Base-by-base conservation (phyloP, 1,140 invertebrate species). In the Nebria ingens region DNA sequence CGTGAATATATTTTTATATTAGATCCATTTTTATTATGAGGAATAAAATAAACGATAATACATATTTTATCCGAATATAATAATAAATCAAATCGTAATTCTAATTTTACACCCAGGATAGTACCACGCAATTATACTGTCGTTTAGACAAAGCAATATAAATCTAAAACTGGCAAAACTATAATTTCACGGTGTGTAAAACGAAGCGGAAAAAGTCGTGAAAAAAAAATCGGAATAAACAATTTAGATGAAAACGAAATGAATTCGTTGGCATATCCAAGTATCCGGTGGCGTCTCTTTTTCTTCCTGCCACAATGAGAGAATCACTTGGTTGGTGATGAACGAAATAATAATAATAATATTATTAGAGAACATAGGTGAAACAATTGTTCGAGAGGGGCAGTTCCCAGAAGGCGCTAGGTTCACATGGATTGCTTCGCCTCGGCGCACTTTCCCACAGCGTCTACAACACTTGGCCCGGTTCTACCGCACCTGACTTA, bases 361-460 rank as follows among this genome's bases (percentile, higher is more conserved):
- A 6, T 17, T 17, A 6, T 29, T 29, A 34, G 6, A 11, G 40
- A 4, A 4, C 6, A 45, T 17, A 6, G 40, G 4, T 45, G 40
- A 45, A 45, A 45, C 40, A 45, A 45, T 45, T 9, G 17, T 12
- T 17, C 17, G 54, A 34, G 53, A 38, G 56, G 52, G 49, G 12
- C 17, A 40, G 56, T 60, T 60, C 56, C 51, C 59, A 57, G 52
- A 51, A 51, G 34, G 6, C 21, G 22, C 40, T 45, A 17, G 50
- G 59, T 60, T 60, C 59, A 60, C 59, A 60, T 60, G 59, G 53
- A 57, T 40, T 49, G 62, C 56, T 60, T 61, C 61, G 61, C 63
- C 51, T 56, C 42, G 55, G 15, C 45, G 55, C 29, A 62, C 58
- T 55, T 62, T 64, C 63, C 63, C 63, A 64, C 63, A 64, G 53